Percentiles rank a stretch among this genome's conserved stretches.
Evolutionary conservation across 1,140 invertebrate species (phyloP).

Genomic region (Lycorma delicatula): DNA sequence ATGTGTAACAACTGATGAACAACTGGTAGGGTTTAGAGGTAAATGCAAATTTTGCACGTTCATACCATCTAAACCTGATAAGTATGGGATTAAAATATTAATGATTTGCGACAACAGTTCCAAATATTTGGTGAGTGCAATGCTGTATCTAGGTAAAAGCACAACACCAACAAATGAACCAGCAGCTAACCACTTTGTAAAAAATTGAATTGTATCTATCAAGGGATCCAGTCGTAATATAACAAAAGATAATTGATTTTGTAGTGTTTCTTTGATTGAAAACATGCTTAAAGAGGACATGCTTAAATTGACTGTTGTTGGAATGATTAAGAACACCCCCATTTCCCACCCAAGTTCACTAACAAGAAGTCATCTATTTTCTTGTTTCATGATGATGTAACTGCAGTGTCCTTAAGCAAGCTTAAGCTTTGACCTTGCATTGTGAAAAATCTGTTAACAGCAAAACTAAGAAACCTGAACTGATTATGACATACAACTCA

Average conservation of each 20-base stretch:
- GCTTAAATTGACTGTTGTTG: slow-evolving; percentile 27
- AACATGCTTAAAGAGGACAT: slow-evolving; percentile 20
- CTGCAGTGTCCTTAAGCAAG: slow-evolving; percentile 16
- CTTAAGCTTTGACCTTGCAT: slow-evolving; percentile 20
- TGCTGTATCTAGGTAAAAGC: slow-evolving; percentile 34
- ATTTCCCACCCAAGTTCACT: slow-evolving; percentile 14
- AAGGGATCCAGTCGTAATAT: slow-evolving; percentile 29
- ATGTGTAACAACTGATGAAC: background rate
- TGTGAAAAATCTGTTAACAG: slow-evolving; percentile 1
- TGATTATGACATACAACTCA: slow-evolving; percentile 32
- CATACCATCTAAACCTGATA: slow-evolving; percentile 17
- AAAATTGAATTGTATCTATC: slow-evolving; percentile 20
- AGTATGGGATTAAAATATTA: slow-evolving; percentile 38
- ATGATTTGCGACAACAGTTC: slow-evolving; percentile 30
- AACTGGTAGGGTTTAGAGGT: background rate
- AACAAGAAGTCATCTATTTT: slow-evolving; percentile 12
- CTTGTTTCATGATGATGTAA: slow-evolving; percentile 15
- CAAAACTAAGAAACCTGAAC: slow-evolving; percentile 28
- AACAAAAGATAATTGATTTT: slow-evolving; percentile 33
- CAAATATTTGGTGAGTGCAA: slow-evolving; percentile 32
- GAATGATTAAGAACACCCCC: slow-evolving; percentile 28
- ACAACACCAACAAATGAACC: background rate
- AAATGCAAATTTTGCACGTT: background rate
- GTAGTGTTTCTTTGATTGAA: slow-evolving; percentile 18
- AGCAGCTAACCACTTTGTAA: slow-evolving; percentile 23